Conservation (phyloP, 2,113 vertebrate genomes). For the Xyrauchen texanus region DNA sequence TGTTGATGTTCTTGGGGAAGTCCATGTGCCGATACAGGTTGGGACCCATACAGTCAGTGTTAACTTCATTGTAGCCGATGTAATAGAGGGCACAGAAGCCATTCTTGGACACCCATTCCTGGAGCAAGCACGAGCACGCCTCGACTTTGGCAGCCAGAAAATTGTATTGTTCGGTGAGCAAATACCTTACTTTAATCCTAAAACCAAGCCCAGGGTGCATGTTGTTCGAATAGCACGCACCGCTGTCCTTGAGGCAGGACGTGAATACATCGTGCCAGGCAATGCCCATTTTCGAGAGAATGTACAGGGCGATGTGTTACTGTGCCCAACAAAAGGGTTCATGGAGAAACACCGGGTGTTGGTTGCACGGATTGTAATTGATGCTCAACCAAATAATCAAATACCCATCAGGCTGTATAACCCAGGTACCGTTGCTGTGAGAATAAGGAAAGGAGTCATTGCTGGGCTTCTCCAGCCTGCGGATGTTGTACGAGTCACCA, state of each 20-base stretch:
- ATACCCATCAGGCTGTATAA: no score
- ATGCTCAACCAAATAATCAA: no score
- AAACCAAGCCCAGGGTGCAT: neutral
- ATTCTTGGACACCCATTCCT: conserved; percentile 45
- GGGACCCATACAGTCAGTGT: conserved; percentile 23
- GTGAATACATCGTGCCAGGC: conserved; percentile 31
- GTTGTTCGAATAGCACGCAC: conserved; percentile 11
- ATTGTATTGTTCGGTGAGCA: conserved; percentile 43
- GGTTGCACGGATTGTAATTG: no score
- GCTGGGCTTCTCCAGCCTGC: no score
- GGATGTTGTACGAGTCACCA: no score
- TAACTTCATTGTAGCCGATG: conserved; percentile 37
- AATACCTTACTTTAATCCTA: conserved; percentile 21
- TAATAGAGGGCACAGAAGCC: conserved; percentile 5
- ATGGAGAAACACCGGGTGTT: conserved; percentile 27
- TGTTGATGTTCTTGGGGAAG: conserved; percentile 22
- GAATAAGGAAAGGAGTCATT: no score
- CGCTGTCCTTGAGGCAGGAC: neutral
- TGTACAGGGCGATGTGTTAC: conserved; percentile 12
- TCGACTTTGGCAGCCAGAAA: conserved; percentile 28
- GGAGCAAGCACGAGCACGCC: neutral
- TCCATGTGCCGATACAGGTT: conserved; percentile 10
- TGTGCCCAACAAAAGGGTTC: conserved; percentile 32
- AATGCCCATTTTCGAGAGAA: neutral
- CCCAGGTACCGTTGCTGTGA: no score